Evolutionary conservation across 2,113 vertebrate genomes (phyloP), one percentile per base, ranked within the genome.

Genomic region (Podocnemis expansa): DNA sequence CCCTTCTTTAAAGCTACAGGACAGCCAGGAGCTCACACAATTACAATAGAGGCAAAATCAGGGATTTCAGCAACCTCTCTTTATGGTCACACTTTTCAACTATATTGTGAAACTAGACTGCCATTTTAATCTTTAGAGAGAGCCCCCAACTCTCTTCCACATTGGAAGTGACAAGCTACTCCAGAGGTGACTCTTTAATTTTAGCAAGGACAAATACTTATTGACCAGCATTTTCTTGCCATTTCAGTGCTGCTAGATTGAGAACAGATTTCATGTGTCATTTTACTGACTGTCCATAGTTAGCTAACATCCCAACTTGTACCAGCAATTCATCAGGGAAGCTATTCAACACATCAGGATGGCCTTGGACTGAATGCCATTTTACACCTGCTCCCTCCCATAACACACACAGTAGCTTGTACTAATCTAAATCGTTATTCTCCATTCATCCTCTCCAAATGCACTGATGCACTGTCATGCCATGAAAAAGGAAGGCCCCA

Each of bases 201-300:
- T 0, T 63, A 54, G 89, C 83, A 89, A 31, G 41, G 82, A 38
- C 67, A 10, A 0, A 0, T 34, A 22, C 27, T 58, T 2, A n/a
- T 21, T 45, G 11, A 2, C 73, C 43, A 27, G 73, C 73, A 76
- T 45, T 76, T 76, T 10, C 38, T 29, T 27, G 73, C 73, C 73
- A 27, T 76, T 45, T 45, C 25, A 70, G 63, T 38, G 63, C 22
- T 21, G n/a, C 5, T 21, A 38, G 41, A 41, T 4, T 43, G 73
- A 75, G 63, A 67, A 41, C n/a, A 73, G 10, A 43, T 43, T 41
- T 73, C 22, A 24, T 41, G 73, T 75, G 41, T 75, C 73, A 75
- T 45, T 45, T 75, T 75, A 41, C 41, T 25, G 56, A 58, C 56
- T 45, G 73, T 45, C 73, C 43, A 24, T 43, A 12, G 25, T 27